Evolutionary conservation across 2,888 invertebrate genomes (phyloP).

Genomic region (Odontocolon sp.): DNA sequence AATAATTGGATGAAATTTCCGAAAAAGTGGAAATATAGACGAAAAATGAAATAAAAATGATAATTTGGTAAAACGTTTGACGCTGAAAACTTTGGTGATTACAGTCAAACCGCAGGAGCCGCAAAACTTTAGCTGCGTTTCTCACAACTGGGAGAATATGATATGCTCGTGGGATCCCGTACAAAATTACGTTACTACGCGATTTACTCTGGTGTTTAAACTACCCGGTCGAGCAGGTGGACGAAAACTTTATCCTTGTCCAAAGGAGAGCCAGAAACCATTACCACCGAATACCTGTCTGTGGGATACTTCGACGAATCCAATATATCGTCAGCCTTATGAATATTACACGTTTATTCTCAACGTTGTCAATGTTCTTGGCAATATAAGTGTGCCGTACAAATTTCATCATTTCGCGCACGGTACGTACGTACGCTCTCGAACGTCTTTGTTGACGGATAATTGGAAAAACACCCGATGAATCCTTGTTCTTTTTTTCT

Average conservation of each 20-base stretch:
- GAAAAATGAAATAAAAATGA: neutral
- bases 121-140: constrained; percentile 87
- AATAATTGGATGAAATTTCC: no score
- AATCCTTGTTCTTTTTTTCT: no score
- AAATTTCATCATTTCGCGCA: constrained; percentile 84
- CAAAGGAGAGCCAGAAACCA: constrained; percentile 72
- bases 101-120: constrained; percentile 85
- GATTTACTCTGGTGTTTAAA: constrained; percentile 82
- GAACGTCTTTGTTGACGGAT: no score
- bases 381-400: constrained; percentile 82
- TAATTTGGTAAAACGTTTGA: neutral
- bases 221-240: constrained; percentile 80
- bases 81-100: no score
- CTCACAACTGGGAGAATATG: constrained; percentile 88
- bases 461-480: no score
- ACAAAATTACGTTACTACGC: constrained; percentile 83
- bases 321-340: constrained; percentile 83
- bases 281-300: constrained; percentile 77
- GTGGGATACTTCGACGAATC: constrained; percentile 82
- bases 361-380: constrained; percentile 85
- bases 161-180: constrained; percentile 89
- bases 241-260: constrained; percentile 72
- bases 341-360: constrained; percentile 84
- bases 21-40: neutral
- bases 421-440: constrained; percentile 79